Evolutionary conservation across 2,888 invertebrate genomes (phyloP).

Genomic region (Gymnosoma rotundatum): DNA sequence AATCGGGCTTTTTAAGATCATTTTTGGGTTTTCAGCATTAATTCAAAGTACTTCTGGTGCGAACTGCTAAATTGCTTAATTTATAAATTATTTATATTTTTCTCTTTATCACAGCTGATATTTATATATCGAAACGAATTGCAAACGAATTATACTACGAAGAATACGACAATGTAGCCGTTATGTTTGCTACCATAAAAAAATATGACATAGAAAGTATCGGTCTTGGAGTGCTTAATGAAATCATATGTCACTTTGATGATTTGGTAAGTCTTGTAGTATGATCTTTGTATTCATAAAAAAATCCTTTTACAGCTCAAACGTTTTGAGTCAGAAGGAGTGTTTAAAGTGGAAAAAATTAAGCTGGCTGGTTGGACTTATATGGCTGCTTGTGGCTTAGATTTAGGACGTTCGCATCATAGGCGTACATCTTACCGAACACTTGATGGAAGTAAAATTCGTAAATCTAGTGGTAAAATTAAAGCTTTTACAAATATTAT

Average conservation of each 20-base stretch:
- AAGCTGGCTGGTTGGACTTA: conserved; percentile 98
- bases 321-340: conserved; percentile 84
- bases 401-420: conserved; percentile 86
- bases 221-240: conserved; percentile 90
- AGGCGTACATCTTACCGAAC: conserved; percentile 63
- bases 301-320: conserved; percentile 22
- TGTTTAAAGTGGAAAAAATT: conserved; percentile 94
- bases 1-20: too few species aligned
- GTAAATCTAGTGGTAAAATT: conserved; percentile 53
- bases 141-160: conserved; percentile 92
- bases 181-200: conserved; percentile 98
- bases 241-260: conserved; percentile 96
- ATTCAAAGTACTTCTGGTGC: too few species aligned
- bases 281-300: too few species aligned
- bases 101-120: conserved; percentile 85
- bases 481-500: too few species aligned
- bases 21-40: too few species aligned
- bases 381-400: conserved; percentile 97
- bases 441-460: too few species aligned
- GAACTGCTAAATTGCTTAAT: too few species aligned
- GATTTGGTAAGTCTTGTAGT: conserved; percentile 84
- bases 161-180: conserved; percentile 93
- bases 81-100: too few species aligned
- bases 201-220: conserved; percentile 88
- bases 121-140: conserved; percentile 87